phyloP scores from a whole-genome alignment of 92 coral and sea anemone species.

The Porites rus region DNA sequence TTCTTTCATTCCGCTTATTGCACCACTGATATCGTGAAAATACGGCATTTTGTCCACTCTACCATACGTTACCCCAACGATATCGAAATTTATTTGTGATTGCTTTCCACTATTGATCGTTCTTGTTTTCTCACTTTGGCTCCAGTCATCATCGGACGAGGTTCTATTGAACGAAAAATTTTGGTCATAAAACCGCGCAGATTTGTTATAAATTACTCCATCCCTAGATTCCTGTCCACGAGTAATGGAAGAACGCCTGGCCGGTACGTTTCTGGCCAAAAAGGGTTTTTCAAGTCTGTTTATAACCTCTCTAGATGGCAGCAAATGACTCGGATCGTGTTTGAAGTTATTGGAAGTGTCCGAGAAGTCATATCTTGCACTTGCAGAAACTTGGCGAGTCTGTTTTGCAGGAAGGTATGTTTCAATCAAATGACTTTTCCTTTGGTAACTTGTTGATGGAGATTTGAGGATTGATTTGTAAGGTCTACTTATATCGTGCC shows the following conservation, averaged over 20 bases:
- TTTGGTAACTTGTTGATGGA: not conserved
- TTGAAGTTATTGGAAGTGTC: not conserved
- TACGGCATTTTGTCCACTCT: conserved; percentile 33
- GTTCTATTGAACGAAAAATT: conserved; percentile 2
- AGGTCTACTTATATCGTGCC: not conserved
- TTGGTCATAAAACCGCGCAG: not conserved
- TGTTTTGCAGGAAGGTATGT: not conserved
- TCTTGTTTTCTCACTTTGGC: not conserved
- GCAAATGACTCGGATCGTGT: not conserved
- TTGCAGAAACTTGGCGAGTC: not conserved
- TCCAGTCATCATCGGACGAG: not conserved
- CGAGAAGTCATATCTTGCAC: conserved; percentile 1
- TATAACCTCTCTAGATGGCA: not conserved
- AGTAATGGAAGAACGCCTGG: not conserved
- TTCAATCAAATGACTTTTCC: not conserved
- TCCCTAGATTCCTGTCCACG: not conserved
- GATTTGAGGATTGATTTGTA: conserved; percentile 31
- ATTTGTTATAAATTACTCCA: not conserved
- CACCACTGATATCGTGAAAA: conserved; percentile 25
- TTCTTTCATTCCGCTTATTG: not conserved
- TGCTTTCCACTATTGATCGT: not conserved
- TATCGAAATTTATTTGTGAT: not conserved
- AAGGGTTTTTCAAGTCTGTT: conserved; percentile 7
- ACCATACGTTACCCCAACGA: conserved; percentile 33
- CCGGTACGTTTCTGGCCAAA: not conserved